Percentiles rank a stretch among this genome's conserved stretches.
phyloP scores from a whole-genome alignment of 2,888 invertebrate genomes.

The Andrena chrysosceles region DNA sequence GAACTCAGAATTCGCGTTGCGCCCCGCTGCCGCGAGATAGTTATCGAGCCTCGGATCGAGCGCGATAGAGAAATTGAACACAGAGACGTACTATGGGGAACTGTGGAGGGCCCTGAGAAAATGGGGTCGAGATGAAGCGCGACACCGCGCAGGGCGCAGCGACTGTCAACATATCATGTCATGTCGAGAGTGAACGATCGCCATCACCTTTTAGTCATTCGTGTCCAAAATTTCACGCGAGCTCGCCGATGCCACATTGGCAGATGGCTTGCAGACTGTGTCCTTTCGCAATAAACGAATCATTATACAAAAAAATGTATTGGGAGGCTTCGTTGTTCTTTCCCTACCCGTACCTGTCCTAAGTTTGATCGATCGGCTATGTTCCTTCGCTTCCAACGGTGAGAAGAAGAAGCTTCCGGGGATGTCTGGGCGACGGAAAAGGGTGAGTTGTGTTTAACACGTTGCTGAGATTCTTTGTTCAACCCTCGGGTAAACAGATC shows the following conservation, averaged over 20 bases:
- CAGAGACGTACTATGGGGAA: slow-evolving; percentile 40
- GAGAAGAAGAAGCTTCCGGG: background rate
- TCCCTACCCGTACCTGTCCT: background rate
- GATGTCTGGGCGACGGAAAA: background rate
- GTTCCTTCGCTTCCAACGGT: slow-evolving; percentile 2
- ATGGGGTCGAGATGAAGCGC: background rate
- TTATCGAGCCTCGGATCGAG: background rate
- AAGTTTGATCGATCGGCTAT: slow-evolving; percentile 24
- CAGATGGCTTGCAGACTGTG: slow-evolving; percentile 80
- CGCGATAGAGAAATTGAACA: slow-evolving; percentile 4
- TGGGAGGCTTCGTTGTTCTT: slow-evolving; percentile 34
- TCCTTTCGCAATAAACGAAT: slow-evolving; percentile 85
- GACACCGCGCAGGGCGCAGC: slow-evolving; percentile 60
- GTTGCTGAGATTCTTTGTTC: background rate
- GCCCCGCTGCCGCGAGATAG: slow-evolving; percentile 32
- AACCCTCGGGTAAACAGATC: background rate
- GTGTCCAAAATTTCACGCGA: slow-evolving; percentile 81
- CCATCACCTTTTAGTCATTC: slow-evolving; percentile 84
- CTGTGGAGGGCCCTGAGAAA: background rate
- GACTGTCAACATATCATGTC: slow-evolving; percentile 81
- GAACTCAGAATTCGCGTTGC: slow-evolving; percentile 51
- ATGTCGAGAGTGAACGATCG: slow-evolving; percentile 81
- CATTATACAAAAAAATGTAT: slow-evolving; percentile 76
- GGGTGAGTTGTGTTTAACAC: slow-evolving; percentile 10
- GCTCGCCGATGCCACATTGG: slow-evolving; percentile 81